Evolutionary conservation across 2,888 invertebrate genomes (phyloP), one percentile per base, ranked within the genome.

Genomic region (Rotaria magnacalcarata): DNA sequence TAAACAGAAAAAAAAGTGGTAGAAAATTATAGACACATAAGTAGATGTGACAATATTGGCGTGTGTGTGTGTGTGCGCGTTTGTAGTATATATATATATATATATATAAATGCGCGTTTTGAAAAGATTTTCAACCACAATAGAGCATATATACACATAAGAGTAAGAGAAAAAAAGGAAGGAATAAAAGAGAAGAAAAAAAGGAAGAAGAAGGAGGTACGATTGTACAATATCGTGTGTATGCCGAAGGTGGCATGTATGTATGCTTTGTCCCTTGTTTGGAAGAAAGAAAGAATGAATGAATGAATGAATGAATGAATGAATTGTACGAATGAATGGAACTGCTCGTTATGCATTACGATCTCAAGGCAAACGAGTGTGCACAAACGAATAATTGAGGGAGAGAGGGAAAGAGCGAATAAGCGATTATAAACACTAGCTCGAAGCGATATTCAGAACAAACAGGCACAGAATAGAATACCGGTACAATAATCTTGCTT

Each of bases 81-180:
- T 27, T 60, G 58, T n/a, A 60, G n/a, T 60, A 60, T 60, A 60
- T 52, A 52, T 52, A 52, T 52, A 50, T 50, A 50, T 50, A 50
- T 50, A 52, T 52, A 52, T 52, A 52, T 52, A 52, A 27, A 60
- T 24, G n/a, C 24, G 58, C 58, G 27, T 60, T 60, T 60, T 60
- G 58, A 60, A 60, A 60, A 60, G 58, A 60, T 60, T 60, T 60
- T 60, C 58, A 60, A 60, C n/a, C n/a, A 60, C 58, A 60, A 60
- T 60, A 60, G 58, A 60, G 58, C 58, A 60, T 19, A 60, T 6
- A 60, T 60, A 60, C n/a, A 27, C n/a, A 11, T 27, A 60, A 60
- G 58, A 60, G 58, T 34, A 34, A 34, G 34, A 34, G 34, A 34
- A 56, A 56, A 60, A 60, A 60, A 60, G 27, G 27, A 60, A 60